These are phyloP conservation scores for Plagodis pulveraria DNA, from an alignment of 2,888 invertebrate species.

Conservation along the genomic window DNA sequence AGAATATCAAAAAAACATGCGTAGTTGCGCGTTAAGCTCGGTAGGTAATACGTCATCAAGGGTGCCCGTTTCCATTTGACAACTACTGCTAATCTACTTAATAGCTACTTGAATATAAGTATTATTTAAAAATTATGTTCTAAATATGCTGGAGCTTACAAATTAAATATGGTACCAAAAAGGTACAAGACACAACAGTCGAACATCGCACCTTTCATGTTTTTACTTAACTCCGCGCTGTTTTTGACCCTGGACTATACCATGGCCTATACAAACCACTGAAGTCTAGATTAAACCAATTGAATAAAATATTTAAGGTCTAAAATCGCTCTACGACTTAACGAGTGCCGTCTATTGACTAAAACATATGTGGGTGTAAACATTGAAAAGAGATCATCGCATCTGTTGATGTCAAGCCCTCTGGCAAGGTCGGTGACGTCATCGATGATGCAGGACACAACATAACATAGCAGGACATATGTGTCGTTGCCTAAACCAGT, in stretches of 20 bases:
- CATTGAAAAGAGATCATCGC: conserved; percentile 60
- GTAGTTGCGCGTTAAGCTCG: conserved; percentile 6
- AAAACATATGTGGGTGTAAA: conserved; percentile 60
- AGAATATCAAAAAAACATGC: conserved; percentile 12
- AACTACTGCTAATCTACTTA: conserved; percentile 8
- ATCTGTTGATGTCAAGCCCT: conserved; percentile 62
- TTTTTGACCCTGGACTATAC: conserved; percentile 20
- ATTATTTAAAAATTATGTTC: not conserved
- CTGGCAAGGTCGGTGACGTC: conserved; percentile 77
- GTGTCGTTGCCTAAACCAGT: conserved; percentile 48
- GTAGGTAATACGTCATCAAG: conserved; percentile 38
- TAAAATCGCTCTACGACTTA: conserved; percentile 20
- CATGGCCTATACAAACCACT: conserved; percentile 19
- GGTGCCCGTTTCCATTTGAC: conserved; percentile 10
- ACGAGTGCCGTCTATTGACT: conserved; percentile 35
- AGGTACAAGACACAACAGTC: no score
- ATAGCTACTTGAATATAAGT: conserved; percentile 1
- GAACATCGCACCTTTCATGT: not conserved
- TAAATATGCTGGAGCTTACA: not conserved
- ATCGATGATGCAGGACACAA: conserved; percentile 59
- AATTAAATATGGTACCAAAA: not conserved
- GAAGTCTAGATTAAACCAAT: conserved; percentile 22
- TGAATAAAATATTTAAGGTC: conserved; percentile 25
- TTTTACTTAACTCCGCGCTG: conserved; percentile 14
- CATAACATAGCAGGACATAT: conserved; percentile 57